Evolutionary conservation across 1,140 invertebrate genomes (phyloP).

Genomic region (Cylas formicarius): DNA sequence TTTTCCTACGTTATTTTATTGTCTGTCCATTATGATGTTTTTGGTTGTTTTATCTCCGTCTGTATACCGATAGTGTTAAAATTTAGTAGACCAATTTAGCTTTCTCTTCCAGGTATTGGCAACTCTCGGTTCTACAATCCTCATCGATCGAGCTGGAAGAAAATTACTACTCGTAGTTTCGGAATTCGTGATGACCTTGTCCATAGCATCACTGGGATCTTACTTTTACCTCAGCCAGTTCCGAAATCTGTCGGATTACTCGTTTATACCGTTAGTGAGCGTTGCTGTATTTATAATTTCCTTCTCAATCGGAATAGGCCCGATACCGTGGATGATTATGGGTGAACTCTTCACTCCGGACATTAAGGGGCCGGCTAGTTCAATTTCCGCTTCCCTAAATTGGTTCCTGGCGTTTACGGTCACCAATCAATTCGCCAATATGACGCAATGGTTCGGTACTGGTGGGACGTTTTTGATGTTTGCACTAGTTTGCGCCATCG

Average conservation of each 20-base stretch:
- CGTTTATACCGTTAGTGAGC: constrained; percentile 26
- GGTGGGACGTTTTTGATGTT: constrained; percentile 75
- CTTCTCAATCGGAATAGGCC: constrained; percentile 57
- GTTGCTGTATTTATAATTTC: constrained; percentile 29
- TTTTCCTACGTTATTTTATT: too few relatives aligned
- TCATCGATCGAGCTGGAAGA: constrained; percentile 46
- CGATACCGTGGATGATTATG: constrained; percentile 76
- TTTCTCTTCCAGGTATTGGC: constrained; percentile 41
- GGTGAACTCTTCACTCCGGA: constrained; percentile 72
- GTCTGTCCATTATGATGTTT: too few relatives aligned
- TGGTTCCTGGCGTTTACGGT: constrained; percentile 74
- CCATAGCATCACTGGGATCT: constrained; percentile 37
- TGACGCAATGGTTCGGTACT: constrained; percentile 53
- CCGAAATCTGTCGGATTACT: constrained; percentile 14
- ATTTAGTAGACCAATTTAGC: too few relatives aligned
- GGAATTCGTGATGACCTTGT: constrained; percentile 42
- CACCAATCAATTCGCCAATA: constrained; percentile 61
- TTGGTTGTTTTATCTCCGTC: too few relatives aligned
- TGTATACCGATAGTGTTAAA: too few relatives aligned
- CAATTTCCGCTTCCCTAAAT: constrained; percentile 64
- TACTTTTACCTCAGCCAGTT: constrained; percentile 41
- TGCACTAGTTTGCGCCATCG: constrained; percentile 55
- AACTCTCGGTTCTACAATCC: constrained; percentile 41
- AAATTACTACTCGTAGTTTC: constrained; percentile 50
- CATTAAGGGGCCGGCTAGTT: constrained; percentile 64